Conservation (phyloP, 2,113 vertebrate genomes). For the Cryptomyrus ogoouensis region DNA sequence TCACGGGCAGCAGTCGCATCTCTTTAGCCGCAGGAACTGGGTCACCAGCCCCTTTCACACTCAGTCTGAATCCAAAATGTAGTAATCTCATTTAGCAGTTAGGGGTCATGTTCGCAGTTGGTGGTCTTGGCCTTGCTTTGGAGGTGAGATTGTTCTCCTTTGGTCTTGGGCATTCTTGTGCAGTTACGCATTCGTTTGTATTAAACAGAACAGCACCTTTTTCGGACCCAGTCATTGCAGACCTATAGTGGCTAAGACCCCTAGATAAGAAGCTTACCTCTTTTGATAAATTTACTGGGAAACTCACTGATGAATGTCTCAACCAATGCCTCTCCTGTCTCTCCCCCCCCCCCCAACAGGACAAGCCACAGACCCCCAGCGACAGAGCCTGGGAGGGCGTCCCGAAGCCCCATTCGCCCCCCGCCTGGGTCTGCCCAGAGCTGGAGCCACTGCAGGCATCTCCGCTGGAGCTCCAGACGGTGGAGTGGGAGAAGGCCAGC, state of each 20-base stretch:
- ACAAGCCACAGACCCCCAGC: conserved; percentile 88
- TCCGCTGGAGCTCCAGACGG: conserved; percentile 84
- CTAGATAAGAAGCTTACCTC: not conserved
- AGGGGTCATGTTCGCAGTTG: not conserved
- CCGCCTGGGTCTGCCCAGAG: conserved; percentile 91
- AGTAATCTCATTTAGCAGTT: not conserved
- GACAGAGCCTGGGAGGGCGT: conserved; percentile 94
- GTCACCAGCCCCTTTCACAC: not conserved
- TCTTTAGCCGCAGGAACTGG: conserved; percentile 8
- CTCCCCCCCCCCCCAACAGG: conserved; percentile 53
- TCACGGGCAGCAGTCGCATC: not conserved
- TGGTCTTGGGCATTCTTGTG: not conserved
- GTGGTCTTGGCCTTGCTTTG: conserved; percentile 5
- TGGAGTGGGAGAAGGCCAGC: conserved; percentile 91
- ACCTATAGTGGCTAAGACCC: not conserved
- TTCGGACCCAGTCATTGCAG: not conserved
- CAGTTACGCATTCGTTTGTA: too few species aligned
- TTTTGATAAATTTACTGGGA: not conserved
- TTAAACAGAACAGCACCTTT: not conserved
- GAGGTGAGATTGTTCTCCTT: not conserved
- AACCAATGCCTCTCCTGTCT: conserved; percentile 32
- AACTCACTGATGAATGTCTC: not conserved
- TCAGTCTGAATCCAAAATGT: not conserved
- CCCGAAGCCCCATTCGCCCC: conserved; percentile 82
- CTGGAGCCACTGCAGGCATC: conserved; percentile 81